Conservation (phyloP, 2,113 vertebrate genomes). For the Excalfactoria chinensis region DNA sequence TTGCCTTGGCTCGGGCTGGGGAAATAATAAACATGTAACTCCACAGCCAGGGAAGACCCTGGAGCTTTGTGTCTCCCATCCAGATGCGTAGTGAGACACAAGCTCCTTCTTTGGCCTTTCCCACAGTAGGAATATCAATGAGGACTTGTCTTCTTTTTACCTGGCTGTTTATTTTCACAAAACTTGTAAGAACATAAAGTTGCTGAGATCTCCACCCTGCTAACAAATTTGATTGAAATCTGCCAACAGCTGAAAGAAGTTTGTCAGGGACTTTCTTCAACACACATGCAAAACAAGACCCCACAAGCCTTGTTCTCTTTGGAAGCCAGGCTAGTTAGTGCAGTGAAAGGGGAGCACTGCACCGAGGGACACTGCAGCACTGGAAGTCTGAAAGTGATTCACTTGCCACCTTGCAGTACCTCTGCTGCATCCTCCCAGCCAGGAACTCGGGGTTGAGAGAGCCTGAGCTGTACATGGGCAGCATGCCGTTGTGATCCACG, state of each 20-base stretch:
- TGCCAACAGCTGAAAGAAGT: background rate
- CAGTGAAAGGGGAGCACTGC: background rate
- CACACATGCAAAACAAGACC: background rate
- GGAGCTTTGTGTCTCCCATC: constrained; percentile 32
- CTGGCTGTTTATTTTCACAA: constrained; percentile 33
- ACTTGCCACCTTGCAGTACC: background rate
- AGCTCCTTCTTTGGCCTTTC: background rate
- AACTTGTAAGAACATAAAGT: background rate
- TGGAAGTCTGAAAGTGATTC: background rate
- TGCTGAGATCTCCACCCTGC: constrained; percentile 12
- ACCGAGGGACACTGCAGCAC: background rate
- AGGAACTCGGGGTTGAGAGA: background rate
- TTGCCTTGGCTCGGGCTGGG: background rate
- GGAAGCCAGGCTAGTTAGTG: background rate
- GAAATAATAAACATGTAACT: constrained; percentile 19
- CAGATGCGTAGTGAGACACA: constrained; percentile 14
- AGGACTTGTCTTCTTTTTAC: background rate
- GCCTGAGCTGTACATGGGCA: background rate
- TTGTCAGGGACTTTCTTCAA: background rate
- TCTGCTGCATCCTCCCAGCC: background rate
- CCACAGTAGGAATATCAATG: background rate
- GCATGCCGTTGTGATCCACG: rapidly evolving
- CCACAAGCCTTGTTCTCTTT: background rate
- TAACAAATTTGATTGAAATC: constrained; percentile 19
- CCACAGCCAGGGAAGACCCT: constrained; percentile 1